Evolutionary conservation across 2,888 invertebrate genomes (phyloP).

Genomic region (Lithophane leautieri): DNA sequence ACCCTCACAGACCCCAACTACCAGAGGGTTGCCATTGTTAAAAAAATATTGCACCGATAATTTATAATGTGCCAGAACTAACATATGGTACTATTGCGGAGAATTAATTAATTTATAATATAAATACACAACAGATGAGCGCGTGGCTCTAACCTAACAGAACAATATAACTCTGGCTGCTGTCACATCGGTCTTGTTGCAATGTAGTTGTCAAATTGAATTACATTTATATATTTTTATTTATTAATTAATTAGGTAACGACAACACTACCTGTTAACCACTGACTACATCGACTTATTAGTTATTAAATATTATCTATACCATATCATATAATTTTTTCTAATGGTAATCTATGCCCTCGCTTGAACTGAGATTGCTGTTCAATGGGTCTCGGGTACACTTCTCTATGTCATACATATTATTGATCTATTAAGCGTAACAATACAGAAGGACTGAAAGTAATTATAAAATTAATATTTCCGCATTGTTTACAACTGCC

Average conservation of each 20-base stretch:
- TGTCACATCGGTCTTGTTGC: slow-evolving; percentile 74
- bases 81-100: slow-evolving; percentile 75
- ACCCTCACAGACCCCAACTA: slow-evolving; percentile 76
- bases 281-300: slow-evolving; percentile 88
- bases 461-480: slow-evolving; percentile 53
- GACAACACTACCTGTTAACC: slow-evolving; percentile 88
- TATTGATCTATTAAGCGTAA: slow-evolving; percentile 60
- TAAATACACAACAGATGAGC: slow-evolving; percentile 86
- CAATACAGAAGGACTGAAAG: slow-evolving; percentile 39
- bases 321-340: slow-evolving; percentile 81
- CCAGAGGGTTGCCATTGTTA: slow-evolving; percentile 78
- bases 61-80: slow-evolving; percentile 78
- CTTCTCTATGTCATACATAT: slow-evolving; percentile 53
- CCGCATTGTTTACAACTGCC: slow-evolving; percentile 75
- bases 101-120: slow-evolving; percentile 73
- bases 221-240: slow-evolving; percentile 71
- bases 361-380: slow-evolving; percentile 75
- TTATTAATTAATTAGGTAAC: slow-evolving; percentile 81
- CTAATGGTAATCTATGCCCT: slow-evolving; percentile 83
- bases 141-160: slow-evolving; percentile 69
- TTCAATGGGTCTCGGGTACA: slow-evolving; percentile 44
- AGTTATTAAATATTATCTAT: slow-evolving; percentile 87
- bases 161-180: slow-evolving; percentile 72
- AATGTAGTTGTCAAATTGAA: slow-evolving; percentile 81
- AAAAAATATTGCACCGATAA: slow-evolving; percentile 84